Evolutionary conservation across 2,797 vertebrate species (phyloP), one percentile per base, ranked within the genome.

Genomic region (Leptatherina wallacei): DNA sequence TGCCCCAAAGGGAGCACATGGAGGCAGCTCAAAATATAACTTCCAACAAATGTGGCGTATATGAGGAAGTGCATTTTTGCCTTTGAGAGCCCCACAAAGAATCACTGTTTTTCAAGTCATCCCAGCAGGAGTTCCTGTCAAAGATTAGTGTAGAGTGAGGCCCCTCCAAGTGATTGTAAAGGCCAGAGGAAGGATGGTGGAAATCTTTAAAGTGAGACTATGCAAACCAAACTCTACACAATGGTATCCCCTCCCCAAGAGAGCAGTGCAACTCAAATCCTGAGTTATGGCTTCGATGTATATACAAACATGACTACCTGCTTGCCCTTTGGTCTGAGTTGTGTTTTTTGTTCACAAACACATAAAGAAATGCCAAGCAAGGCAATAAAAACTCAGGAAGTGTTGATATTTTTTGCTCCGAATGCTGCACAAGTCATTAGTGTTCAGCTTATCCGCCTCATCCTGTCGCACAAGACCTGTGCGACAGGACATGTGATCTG

Each of bases 121-220:
- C 69, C 54, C 85, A 76, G 55, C 79, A 78, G 76, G 84, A 85
- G 84, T 88, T 91, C 88, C 90, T 90, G 87, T 75, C 71, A 56
- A 24, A 55, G 72, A 57, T 61, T 56, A 78, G 57, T 54, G 47
- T 29, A 30, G 76, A 63, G 42, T 20, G 49, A 63, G 69, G 74
- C 68, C 59, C 80, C 71, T 33, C 42, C 9, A 24, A 70, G 44
- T 32, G 58, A 84, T 65, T 80, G 80, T 84, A 78, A 69, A 66
- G 83, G 71, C 78, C 38, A 65, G 82, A 88, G 91, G 92, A 93
- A 93, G 90, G 75, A 85, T 63, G 86, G 58, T 80, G 87, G 75
- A 84, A 88, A 74, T 83, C 85, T 92, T 91, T 87, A 86, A 87
- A 89, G 90, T 75, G 22, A 78, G 47, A 56, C 75, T 71, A 73